Evolutionary conservation across 1,140 invertebrate species (phyloP).

Genomic region (Drosophila setifemur): DNA sequence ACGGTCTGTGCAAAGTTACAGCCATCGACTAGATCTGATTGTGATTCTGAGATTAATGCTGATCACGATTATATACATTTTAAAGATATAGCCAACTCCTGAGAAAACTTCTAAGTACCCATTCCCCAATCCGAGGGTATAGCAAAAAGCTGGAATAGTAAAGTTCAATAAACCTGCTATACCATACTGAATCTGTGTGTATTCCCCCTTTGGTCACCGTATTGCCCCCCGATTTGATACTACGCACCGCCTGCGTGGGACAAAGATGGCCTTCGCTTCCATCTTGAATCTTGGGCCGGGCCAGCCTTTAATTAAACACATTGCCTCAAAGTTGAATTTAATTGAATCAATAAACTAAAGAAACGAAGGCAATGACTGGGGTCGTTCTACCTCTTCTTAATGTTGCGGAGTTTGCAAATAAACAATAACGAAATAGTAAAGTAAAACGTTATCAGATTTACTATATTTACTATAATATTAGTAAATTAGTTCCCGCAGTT

Average conservation of each 20-base stretch:
- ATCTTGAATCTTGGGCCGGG: slow-evolving; percentile 6
- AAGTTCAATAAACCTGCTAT: slow-evolving; percentile 34
- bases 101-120: too few species aligned
- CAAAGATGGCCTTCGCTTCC: slow-evolving; percentile 34
- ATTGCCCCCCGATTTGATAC: neutral
- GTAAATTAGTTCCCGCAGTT: neutral
- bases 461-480: neutral
- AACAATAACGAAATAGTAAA: too few species aligned
- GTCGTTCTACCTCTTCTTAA: too few species aligned
- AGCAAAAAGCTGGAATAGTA: too few species aligned
- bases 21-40: too few species aligned
- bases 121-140: too few species aligned
- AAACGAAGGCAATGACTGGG: slow-evolving; percentile 14
- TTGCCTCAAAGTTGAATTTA: slow-evolving; percentile 50
- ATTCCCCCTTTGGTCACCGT: neutral
- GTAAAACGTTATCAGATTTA: too few species aligned
- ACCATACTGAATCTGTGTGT: neutral
- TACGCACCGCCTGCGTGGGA: slow-evolving; percentile 40
- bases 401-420: too few species aligned
- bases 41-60: too few species aligned
- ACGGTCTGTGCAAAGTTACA: too few species aligned
- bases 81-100: too few species aligned
- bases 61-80: too few species aligned
- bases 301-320: slow-evolving; percentile 64
- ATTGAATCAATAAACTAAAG: slow-evolving; percentile 69